Evolutionary conservation across 2,113 vertebrate genomes (phyloP), one percentile per base, ranked within the genome.

Genomic region (Sarotherodon lohbergeri): DNA sequence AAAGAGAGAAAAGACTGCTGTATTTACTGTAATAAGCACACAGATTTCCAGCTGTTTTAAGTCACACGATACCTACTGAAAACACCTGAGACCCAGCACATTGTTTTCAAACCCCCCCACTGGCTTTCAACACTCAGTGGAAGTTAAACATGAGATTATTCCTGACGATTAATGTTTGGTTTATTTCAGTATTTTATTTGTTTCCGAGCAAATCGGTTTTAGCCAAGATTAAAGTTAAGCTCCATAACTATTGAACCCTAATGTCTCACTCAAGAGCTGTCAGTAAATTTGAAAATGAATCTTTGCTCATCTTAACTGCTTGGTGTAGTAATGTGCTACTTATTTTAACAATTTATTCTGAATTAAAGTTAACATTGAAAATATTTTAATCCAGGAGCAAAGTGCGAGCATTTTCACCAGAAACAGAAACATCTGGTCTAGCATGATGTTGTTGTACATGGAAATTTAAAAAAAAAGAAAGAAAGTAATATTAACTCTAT

Each of bases 381-480:
- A 59, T 59, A 59, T 59, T 59, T 59, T 29, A 29, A 59, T 59
- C 56, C 56, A 59, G 56, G 56, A 59, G 13, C 56, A 59, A 59
- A 59, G 56, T 57, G 13, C 13, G 0, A 29, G 24, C 24, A 59
- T 59, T 59, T 3, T 59, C 56, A 59, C 24, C 56, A 59, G 56
- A 59, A 59, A 59, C 4, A 59, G 56, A 16, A 57, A 57, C 56
- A 57, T 57, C 56, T 29, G 56, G 56, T 16, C 7, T 14, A 57
- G 7, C 56, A 57, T 57, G 24, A 57, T 7, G 24, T 57, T 57
- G 55, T 57, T 27, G 55, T 14, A 57, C 55, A 57, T 27, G 22
- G 22, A 27, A 56, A 56, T 56, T 2, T 0, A 22, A 4, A 55
- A 55, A 22, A 4, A 11, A 16, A 46, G 3, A 41, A 0, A 0